phyloP scores from a whole-genome alignment of 2,113 vertebrate species.

The Nannospalax galili region DNA sequence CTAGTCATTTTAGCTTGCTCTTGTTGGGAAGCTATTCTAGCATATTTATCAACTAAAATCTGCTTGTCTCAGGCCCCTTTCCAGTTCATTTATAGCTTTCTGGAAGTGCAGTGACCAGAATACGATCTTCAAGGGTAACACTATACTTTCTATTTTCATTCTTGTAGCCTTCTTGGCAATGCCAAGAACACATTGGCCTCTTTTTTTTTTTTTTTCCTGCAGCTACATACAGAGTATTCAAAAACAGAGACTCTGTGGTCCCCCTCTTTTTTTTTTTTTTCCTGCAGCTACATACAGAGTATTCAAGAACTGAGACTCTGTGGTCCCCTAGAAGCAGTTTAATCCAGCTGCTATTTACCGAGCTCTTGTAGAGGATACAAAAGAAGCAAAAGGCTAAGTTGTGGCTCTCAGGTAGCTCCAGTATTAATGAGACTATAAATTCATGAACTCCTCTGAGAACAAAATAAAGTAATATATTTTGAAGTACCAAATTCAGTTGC shows the following conservation, averaged over 20 bases:
- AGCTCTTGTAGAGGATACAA: background rate
- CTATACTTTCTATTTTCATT: constrained; percentile 78
- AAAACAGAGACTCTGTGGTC: background rate
- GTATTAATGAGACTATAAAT: constrained; percentile 12
- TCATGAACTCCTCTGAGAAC: background rate
- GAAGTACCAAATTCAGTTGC: background rate
- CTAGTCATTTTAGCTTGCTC: constrained; percentile 5
- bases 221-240: background rate
- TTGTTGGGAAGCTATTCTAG: background rate
- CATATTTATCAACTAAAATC: constrained; percentile 20
- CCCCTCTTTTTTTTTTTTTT: background rate
- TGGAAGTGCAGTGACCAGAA: constrained; percentile 60
- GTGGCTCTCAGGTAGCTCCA: background rate
- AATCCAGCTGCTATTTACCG: background rate
- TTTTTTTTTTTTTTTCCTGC: background rate
- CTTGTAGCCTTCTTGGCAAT: constrained; percentile 50
- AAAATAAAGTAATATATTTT: background rate
- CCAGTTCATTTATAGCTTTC: constrained; percentile 60
- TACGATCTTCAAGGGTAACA: constrained; percentile 69
- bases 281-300: background rate
- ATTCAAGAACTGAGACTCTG: constrained; percentile 18
- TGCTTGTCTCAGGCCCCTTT: background rate
- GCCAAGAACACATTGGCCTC: constrained; percentile 74
- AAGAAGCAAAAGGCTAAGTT: background rate
- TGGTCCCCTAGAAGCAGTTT: constrained; percentile 16